Conservation (phyloP, 1,140 invertebrate genomes). For the Ceratina japonica region DNA sequence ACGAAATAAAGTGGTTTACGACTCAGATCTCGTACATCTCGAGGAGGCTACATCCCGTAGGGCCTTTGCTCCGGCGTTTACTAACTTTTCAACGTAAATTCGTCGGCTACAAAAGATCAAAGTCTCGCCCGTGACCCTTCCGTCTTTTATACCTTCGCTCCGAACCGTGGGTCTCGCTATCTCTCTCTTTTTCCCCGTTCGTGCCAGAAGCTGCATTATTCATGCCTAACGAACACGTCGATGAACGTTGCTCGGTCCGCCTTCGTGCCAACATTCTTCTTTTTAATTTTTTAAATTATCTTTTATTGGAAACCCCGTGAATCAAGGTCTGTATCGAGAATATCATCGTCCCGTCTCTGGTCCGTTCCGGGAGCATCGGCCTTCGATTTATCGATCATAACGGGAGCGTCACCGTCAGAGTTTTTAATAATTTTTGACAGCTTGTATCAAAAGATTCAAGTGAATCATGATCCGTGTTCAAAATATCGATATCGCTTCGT, state of each 20-base stretch:
- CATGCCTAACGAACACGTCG: constrained; percentile 61
- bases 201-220: constrained; percentile 64
- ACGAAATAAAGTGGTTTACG: constrained; percentile 47
- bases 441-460: too few species aligned
- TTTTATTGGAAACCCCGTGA: background rate
- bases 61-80: constrained; percentile 42
- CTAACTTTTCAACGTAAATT: constrained; percentile 66
- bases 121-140: constrained; percentile 31
- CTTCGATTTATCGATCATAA: background rate
- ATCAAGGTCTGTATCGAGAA: constrained; percentile 7
- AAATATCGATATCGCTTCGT: too few species aligned
- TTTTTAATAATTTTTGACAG: too few species aligned
- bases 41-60: background rate
- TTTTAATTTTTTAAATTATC: constrained; percentile 12
- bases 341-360: too few species aligned
- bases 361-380: too few species aligned
- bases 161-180: constrained; percentile 8
- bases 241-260: constrained; percentile 26
- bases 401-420: background rate
- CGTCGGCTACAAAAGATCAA: constrained; percentile 67
- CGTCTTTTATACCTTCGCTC: background rate
- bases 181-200: constrained; percentile 15
- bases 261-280: background rate
- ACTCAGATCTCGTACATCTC: constrained; percentile 2
- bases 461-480: too few species aligned